Percentiles rank a stretch among this genome's conserved stretches.
Evolutionary conservation across 2,113 vertebrate species (phyloP).

Genomic region (Epinephelus fuscoguttatus): DNA sequence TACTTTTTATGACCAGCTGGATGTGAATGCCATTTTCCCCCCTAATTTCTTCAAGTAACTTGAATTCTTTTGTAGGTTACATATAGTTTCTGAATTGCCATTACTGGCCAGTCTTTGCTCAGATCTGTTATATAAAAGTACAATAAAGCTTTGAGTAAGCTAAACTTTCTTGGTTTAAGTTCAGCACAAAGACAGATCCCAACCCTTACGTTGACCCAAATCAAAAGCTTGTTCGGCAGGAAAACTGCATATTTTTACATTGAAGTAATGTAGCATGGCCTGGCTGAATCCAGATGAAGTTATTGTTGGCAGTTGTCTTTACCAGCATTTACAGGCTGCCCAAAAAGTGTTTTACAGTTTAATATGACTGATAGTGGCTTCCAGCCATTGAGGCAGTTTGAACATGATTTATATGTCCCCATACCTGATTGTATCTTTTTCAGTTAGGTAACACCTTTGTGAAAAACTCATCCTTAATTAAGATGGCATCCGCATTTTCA

Average conservation of each 20-base stretch:
- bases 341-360: background rate
- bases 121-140: background rate
- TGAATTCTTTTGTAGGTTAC: background rate
- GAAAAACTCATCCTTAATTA: background rate
- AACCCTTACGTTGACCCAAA: background rate
- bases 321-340: background rate
- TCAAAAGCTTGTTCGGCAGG: background rate
- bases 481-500: background rate
- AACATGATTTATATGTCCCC: background rate
- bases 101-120: background rate
- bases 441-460: background rate
- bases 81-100: background rate
- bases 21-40: too few relatives aligned
- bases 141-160: background rate
- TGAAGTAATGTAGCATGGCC: background rate
- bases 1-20: too few relatives aligned
- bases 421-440: background rate
- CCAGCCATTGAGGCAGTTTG: background rate
- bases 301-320: background rate
- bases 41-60: background rate
- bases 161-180: background rate
- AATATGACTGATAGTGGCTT: background rate
- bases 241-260: background rate
- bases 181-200: background rate
- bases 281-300: background rate